Percentiles rank a stretch among this genome's conserved stretches.
Conservation (phyloP, 2,113 vertebrate species). For the Nestor notabilis region DNA sequence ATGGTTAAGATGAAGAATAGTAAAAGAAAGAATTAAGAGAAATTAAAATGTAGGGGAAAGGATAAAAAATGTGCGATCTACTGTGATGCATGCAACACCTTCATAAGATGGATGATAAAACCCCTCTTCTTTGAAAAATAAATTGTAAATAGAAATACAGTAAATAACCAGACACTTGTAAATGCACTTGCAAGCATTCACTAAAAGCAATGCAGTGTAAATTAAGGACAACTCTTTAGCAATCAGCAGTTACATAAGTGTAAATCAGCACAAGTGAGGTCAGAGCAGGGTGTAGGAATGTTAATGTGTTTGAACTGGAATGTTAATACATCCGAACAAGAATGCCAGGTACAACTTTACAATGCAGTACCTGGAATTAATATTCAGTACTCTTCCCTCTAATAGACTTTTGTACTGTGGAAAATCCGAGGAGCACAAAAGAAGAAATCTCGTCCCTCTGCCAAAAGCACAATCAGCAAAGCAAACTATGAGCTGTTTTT, state of each 20-base stretch:
- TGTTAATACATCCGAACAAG: constrained; percentile 24
- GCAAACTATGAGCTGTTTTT: neutral
- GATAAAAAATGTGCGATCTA: neutral
- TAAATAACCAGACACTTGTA: neutral
- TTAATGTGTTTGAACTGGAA: constrained; percentile 38
- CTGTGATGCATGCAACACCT: neutral
- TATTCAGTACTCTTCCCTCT: neutral
- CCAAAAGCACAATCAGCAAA: constrained; percentile 26
- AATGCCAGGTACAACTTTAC: constrained; percentile 12
- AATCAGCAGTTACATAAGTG: constrained; percentile 41
- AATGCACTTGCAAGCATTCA: neutral
- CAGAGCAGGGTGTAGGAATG: constrained; percentile 16
- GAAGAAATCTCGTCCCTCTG: neutral
- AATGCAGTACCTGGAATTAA: constrained; percentile 1
- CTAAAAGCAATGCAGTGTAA: constrained; percentile 9
- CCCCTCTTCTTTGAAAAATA: neutral
- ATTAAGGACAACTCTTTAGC: constrained; percentile 14
- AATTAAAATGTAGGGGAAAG: neutral
- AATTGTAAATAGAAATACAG: neutral
- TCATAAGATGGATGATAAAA: neutral
- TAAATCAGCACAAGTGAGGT: constrained; percentile 41
- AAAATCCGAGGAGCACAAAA: neutral
- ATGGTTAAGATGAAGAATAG: neutral
- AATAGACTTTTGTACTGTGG: neutral
- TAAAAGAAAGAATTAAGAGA: neutral